Evolutionary conservation across 2,888 invertebrate species (phyloP).

Genomic region (Polyploca ridens): DNA sequence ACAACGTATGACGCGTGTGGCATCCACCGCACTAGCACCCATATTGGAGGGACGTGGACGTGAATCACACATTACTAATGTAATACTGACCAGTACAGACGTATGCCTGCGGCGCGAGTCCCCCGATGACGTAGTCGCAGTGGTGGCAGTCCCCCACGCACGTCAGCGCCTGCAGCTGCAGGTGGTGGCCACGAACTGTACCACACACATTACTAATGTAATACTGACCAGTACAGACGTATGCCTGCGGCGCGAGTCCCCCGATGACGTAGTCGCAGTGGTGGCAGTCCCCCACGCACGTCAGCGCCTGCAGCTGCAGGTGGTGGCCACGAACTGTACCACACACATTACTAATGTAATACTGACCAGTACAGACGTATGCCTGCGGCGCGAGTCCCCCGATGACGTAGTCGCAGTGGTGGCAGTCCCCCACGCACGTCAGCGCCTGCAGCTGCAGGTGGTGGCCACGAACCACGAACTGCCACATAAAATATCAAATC

Average conservation of each 20-base stretch:
- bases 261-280: conserved; percentile 96
- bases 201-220: too few relatives aligned
- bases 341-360: too few relatives aligned
- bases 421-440: conserved; percentile 95
- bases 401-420: conserved; percentile 95
- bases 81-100: conserved; percentile 92
- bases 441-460: conserved; percentile 95
- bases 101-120: conserved; percentile 98
- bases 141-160: conserved; percentile 96
- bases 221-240: conserved; percentile 92
- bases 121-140: conserved; percentile 96
- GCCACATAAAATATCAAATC: conserved; percentile 26
- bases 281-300: conserved; percentile 95
- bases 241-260: conserved; percentile 98
- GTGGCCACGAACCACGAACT: conserved; percentile 94
- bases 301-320: conserved; percentile 94
- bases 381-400: conserved; percentile 99
- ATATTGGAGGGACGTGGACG: too few relatives aligned
- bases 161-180: conserved; percentile 94
- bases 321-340: conserved; percentile 93
- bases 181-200: conserved; percentile 94
- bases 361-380: conserved; percentile 93
- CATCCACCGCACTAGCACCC: too few relatives aligned
- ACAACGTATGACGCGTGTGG: too few relatives aligned
- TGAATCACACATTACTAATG: too few relatives aligned